Evolutionary conservation across 2,113 vertebrate genomes (phyloP).

Genomic region (pig (Sus scrofa)): DNA sequence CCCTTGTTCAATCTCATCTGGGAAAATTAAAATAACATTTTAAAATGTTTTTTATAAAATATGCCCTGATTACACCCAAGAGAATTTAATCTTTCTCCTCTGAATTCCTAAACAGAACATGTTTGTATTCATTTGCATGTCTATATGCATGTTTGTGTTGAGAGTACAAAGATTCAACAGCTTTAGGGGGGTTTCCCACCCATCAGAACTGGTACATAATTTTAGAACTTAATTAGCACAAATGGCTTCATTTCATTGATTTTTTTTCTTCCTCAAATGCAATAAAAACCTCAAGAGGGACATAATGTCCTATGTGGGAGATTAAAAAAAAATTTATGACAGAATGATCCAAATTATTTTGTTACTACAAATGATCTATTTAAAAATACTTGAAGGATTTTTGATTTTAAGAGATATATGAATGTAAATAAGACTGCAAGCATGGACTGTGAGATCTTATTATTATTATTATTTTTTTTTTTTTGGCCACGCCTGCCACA

Average conservation of each 20-base stretch:
- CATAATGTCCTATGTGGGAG: background rate
- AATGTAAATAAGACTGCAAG: background rate
- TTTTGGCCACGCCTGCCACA: no score
- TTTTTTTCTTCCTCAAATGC: background rate
- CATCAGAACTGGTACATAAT: background rate
- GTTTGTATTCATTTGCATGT: background rate
- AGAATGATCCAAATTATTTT: background rate
- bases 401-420: background rate
- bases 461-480: no score
- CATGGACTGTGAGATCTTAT: background rate
- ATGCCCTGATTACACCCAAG: background rate
- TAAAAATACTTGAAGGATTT: constrained; percentile 26
- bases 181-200: background rate
- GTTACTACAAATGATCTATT: background rate
- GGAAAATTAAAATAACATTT: background rate
- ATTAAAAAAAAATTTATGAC: background rate
- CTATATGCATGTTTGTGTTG: background rate
- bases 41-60: background rate
- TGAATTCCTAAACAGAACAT: background rate
- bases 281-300: background rate
- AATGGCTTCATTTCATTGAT: background rate
- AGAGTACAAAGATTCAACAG: background rate
- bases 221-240: background rate
- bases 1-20: background rate
- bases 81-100: background rate